These are phyloP conservation scores for Myotis vivesi DNA, from an alignment of 2,797 vertebrate species.

Conservation along the genomic window DNA sequence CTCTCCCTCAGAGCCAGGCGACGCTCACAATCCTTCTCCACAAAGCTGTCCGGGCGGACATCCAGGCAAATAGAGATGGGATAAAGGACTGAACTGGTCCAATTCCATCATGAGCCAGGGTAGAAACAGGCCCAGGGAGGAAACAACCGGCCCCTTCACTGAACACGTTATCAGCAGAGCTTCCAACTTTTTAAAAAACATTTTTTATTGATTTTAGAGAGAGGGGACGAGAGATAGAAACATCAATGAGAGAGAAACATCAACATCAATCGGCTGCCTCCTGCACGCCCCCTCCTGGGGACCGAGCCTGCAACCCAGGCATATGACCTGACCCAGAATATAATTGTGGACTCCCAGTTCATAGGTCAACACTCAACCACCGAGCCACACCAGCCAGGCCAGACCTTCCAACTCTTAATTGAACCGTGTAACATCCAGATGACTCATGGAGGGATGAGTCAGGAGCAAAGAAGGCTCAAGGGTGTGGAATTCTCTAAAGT, in stretches of 20 bases:
- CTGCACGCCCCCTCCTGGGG: too few species aligned
- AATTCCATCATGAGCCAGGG: neutral
- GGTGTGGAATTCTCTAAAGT: neutral
- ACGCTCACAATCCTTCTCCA: neutral
- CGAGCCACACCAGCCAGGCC: too few species aligned
- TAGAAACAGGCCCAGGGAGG: neutral
- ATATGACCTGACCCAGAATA: too few species aligned
- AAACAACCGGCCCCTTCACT: neutral
- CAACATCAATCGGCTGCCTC: too few species aligned
- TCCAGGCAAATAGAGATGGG: neutral
- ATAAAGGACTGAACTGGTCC: neutral
- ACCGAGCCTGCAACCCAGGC: too few species aligned
- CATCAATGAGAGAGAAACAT: too few species aligned
- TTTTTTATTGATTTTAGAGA: too few species aligned
- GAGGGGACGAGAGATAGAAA: too few species aligned
- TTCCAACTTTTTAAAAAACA: neutral
- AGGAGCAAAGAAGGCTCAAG: neutral
- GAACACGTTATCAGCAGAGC: neutral
- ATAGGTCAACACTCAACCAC: too few species aligned
- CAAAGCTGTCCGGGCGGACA: neutral
- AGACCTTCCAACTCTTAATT: neutral
- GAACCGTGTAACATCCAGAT: neutral
- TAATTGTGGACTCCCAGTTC: too few species aligned
- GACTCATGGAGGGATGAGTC: neutral
- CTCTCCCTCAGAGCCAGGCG: neutral